These are phyloP conservation scores for Ivindomyrus marchei DNA, from an alignment of 2,113 vertebrate species.

Conservation along the genomic window DNA sequence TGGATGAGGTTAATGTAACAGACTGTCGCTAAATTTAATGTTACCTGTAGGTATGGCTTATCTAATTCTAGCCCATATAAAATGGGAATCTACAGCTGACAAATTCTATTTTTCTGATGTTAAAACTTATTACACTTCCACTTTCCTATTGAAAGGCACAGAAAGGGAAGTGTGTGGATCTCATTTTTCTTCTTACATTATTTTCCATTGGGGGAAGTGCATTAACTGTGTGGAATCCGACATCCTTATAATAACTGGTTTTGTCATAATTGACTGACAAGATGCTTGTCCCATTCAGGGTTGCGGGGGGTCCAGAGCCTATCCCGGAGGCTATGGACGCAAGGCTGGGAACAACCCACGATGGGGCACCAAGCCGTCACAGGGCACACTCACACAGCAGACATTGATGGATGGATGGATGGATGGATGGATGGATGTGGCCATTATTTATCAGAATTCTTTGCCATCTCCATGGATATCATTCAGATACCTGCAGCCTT, in stretches of 20 bases:
- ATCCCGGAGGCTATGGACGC: too few relatives aligned
- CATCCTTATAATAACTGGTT: not conserved
- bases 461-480: not conserved
- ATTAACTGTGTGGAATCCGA: not conserved
- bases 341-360: too few relatives aligned
- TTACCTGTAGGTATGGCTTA: conserved; percentile 2
- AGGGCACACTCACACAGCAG: too few relatives aligned
- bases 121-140: not conserved
- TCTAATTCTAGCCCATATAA: not conserved
- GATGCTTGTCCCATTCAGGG: too few relatives aligned
- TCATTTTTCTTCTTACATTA: not conserved
- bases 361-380: too few relatives aligned
- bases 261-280: not conserved
- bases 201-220: not conserved
- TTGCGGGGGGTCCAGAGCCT: too few relatives aligned
- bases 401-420: too few relatives aligned
- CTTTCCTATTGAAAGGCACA: not conserved
- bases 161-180: not conserved
- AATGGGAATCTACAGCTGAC: not conserved
- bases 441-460: not conserved
- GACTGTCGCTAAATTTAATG: not conserved
- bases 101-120: not conserved
- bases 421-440: too few relatives aligned
- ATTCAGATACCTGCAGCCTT: not conserved
- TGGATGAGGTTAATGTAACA: not conserved